Conservation (phyloP, 53 echinoderm and acorn worm species). For the Echinarachnius parma region DNA sequence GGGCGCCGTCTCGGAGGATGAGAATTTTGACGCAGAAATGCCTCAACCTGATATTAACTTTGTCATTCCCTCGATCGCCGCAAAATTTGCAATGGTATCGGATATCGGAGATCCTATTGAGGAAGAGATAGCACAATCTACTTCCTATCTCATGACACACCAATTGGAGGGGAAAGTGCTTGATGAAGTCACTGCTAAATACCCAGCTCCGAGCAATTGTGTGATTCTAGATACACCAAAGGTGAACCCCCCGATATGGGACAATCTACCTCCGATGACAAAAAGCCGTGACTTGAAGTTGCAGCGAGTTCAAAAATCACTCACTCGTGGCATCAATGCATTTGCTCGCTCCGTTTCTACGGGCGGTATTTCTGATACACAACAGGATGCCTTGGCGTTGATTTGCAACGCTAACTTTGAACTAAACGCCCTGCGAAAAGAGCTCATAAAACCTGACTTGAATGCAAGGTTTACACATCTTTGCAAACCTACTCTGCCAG, state of each 20-base stretch:
- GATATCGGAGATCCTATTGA: slow-evolving; percentile 15
- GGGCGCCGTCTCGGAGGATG: too few relatives aligned
- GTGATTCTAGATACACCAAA: slow-evolving; percentile 7
- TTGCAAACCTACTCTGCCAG: slow-evolving; percentile 23
- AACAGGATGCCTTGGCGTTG: slow-evolving; percentile 25
- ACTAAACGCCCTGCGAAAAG: slow-evolving; percentile 25
- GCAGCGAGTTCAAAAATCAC: slow-evolving; percentile 1
- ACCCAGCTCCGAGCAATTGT: slow-evolving; percentile 22
- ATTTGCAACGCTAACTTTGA: slow-evolving; percentile 33
- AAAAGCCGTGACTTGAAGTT: slow-evolving; percentile 14
- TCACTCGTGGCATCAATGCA: background rate
- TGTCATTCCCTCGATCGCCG: slow-evolving; percentile 16
- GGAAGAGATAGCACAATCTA: slow-evolving; percentile 1
- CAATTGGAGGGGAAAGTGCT: slow-evolving; percentile 4
- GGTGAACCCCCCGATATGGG: slow-evolving; percentile 19
- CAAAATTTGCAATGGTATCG: slow-evolving; percentile 26
- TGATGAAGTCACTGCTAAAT: slow-evolving; percentile 4
- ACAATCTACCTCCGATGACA: slow-evolving; percentile 5
- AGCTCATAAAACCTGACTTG: slow-evolving; percentile 25
- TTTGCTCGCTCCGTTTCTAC: background rate
- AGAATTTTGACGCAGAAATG: too few relatives aligned
- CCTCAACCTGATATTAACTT: too few relatives aligned
- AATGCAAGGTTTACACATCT: slow-evolving; percentile 12
- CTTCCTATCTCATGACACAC: slow-evolving; percentile 8
- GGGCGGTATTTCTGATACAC: background rate